Conservation (phyloP, 1,140 invertebrate genomes). For the Drosophila ogumai region DNA sequence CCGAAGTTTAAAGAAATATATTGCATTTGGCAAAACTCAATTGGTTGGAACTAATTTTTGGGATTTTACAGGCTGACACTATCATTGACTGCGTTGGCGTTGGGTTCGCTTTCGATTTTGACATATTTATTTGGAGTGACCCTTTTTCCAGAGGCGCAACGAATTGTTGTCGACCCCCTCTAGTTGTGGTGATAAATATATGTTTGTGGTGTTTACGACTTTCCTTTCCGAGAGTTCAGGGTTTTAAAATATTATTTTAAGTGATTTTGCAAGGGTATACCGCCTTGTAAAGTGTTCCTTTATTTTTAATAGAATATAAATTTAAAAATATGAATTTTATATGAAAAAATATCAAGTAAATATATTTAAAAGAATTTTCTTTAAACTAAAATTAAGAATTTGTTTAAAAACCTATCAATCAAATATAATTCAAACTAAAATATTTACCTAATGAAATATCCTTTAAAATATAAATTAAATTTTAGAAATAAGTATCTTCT, state of each 20-base stretch:
- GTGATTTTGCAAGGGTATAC: not conserved
- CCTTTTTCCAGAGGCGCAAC: slow-evolving; percentile 62
- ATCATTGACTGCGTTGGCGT: slow-evolving; percentile 59
- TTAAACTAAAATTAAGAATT: no score
- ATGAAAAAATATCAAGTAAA: not conserved
- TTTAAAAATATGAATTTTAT: not conserved
- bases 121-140: slow-evolving; percentile 79
- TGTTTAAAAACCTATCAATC: no score
- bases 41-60: slow-evolving; percentile 70
- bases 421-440: not conserved
- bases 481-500: not conserved
- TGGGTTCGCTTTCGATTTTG: slow-evolving; percentile 57
- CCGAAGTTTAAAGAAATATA: slow-evolving; percentile 21
- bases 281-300: not conserved
- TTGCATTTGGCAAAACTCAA: slow-evolving; percentile 60
- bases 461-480: not conserved
- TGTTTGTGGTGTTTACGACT: slow-evolving; percentile 43
- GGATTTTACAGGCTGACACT: slow-evolving; percentile 8
- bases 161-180: slow-evolving; percentile 44
- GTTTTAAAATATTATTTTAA: not conserved
- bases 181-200: slow-evolving; percentile 49
- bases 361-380: not conserved
- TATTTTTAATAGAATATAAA: not conserved
- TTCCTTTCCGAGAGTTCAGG: slow-evolving; percentile 9
- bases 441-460: not conserved